Conservation (phyloP, 2,797 vertebrate species). For the Danionella dracula region DNA sequence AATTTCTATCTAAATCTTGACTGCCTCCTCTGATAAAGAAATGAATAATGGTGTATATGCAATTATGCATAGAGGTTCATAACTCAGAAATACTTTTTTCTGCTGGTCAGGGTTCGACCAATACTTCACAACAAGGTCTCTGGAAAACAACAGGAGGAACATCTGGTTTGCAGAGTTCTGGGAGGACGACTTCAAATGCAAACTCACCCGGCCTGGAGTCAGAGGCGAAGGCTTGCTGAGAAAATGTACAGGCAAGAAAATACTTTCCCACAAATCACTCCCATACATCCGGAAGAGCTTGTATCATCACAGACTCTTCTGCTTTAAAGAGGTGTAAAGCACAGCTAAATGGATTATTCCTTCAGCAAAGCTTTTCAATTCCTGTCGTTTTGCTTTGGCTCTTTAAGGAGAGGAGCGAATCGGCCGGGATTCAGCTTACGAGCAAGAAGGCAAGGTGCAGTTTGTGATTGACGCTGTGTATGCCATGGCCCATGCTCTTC, state of each 20-base stretch:
- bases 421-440: constrained; percentile 75
- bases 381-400: neutral
- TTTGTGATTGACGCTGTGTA: constrained; percentile 89
- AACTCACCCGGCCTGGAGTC: constrained; percentile 68
- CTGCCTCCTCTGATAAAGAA: no score
- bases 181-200: constrained; percentile 91
- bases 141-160: constrained; percentile 91
- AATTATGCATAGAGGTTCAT: no score
- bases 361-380: neutral
- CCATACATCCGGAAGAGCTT: neutral
- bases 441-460: constrained; percentile 89
- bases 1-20: no score
- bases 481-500: constrained; percentile 82
- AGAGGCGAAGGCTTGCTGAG: constrained; percentile 61
- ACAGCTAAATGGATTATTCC: constrained; percentile 7
- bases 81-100: neutral
- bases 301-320: neutral
- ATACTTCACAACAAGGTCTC: constrained; percentile 82
- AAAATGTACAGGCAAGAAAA: constrained; percentile 79
- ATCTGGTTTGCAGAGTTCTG: constrained; percentile 94
- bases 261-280: neutral
- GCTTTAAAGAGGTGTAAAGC: neutral
- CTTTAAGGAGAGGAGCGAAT: constrained; percentile 80
- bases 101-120: constrained; percentile 77
- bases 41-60: no score